Base-by-base conservation (phyloP, 2,113 vertebrate genomes). In the Brachyhypopomus occidentalis region DNA sequence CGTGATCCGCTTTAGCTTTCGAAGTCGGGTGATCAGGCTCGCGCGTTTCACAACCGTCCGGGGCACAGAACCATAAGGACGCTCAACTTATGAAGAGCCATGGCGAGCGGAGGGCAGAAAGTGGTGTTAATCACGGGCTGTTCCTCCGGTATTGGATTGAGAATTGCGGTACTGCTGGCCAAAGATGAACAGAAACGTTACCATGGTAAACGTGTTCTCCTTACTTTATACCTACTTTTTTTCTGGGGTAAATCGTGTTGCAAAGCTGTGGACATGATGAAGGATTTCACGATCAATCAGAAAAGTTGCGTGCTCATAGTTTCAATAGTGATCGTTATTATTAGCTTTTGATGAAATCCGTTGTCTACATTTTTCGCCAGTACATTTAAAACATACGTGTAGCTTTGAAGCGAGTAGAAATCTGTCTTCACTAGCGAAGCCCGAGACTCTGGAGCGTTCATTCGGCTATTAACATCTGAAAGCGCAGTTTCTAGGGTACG, bases 91-190 rank as follows among this genome's bases (percentile, higher is more conserved):
- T 19, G 23, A 34, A 1, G 17, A 88, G 85, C 87, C 88, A 94
- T 95, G 94, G 93, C 93, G 89, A 93, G 88, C 89, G 90, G 90
- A 84, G 91, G 89, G 87, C 94, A 93, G 86, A 94, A 89, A 92
- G 92, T 94, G 84, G 94, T 95, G 73, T 90, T 95, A 87, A 94
- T 95, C 92, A 95, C 94, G 85, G 94, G 94, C 87, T 95, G 94
- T 87, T 95, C 94, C 88, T 95, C 94, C 79, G 94, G 94, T 81
- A 95, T 95, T 86, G 94, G 94, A 78, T 86, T 95, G 84, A 90
- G 90, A 81, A 93, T 95, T 86, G 94, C 94, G 72, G 93, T 93
- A 81, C 91, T 90, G 80, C 91, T 95, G 87, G 94, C 94, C 85
- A 90, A 83, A 86, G 94, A 95, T 88, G 91, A 94, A 83, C 92